These are phyloP conservation scores for Diplosoma virens DNA, from an alignment of 23 tunicate species.

Conservation along the genomic window DNA sequence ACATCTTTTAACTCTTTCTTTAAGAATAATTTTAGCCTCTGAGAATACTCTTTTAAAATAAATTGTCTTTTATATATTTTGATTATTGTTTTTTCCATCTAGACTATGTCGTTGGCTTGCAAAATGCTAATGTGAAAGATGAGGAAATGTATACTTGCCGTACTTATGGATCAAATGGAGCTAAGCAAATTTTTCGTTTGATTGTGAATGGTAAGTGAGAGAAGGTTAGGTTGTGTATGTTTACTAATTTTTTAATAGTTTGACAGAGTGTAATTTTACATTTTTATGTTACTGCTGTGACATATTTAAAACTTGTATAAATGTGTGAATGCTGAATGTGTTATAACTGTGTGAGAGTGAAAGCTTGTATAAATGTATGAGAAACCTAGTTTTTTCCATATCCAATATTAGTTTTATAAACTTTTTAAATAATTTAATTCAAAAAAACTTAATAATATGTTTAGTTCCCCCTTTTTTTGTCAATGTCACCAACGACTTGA, in stretches of 20 bases:
- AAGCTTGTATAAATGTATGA: too few species aligned
- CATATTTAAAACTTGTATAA: neutral
- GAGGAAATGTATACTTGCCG: constrained; percentile 63
- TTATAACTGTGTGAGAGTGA: too few species aligned
- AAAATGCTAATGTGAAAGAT: constrained; percentile 31
- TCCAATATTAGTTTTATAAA: too few species aligned
- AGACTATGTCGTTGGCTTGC: constrained; percentile 45
- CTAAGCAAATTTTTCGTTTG: constrained; percentile 15
- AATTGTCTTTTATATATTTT: too few species aligned
- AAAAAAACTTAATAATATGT: neutral
- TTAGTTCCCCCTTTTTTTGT: constrained; percentile 32
- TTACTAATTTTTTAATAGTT: too few species aligned
- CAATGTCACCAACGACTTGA: constrained; percentile 23
- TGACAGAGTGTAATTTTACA: neutral
- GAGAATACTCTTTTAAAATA: too few species aligned
- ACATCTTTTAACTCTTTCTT: too few species aligned
- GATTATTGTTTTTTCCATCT: too few species aligned
- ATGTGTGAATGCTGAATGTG: neutral
- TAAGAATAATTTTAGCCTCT: too few species aligned
- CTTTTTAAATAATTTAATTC: neutral
- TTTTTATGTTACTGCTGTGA: neutral
- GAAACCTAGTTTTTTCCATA: too few species aligned
- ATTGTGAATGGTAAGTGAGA: constrained; percentile 52
- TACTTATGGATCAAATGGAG: constrained; percentile 9
- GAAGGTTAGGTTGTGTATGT: too few species aligned